phyloP scores from a whole-genome alignment of 1,140 invertebrate genomes.

The Cepaea nemoralis region DNA sequence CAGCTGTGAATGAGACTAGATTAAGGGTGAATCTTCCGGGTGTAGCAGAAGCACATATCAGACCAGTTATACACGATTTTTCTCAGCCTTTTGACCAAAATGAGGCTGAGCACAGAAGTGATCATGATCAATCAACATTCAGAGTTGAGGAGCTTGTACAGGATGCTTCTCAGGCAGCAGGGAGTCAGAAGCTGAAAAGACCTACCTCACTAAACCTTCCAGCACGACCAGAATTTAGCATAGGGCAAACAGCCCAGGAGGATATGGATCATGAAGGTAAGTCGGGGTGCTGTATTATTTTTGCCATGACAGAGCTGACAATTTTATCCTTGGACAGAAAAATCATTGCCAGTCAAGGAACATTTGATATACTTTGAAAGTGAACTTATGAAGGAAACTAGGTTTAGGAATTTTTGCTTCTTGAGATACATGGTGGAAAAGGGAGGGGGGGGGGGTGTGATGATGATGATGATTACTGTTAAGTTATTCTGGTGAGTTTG shows the following conservation, averaged over 20 bases:
- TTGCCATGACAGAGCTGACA: no score
- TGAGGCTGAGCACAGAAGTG: background rate
- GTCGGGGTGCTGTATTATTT: background rate
- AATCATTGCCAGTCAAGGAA: no score
- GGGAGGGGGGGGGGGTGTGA: no score
- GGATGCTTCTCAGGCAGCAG: background rate
- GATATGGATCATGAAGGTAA: slow-evolving; percentile 35
- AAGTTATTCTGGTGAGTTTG: no score
- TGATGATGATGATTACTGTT: no score
- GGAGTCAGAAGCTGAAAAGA: slow-evolving; percentile 49
- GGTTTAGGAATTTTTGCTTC: no score
- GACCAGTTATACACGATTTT: slow-evolving; percentile 18
- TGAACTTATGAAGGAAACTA: no score
- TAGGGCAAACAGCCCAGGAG: slow-evolving; percentile 37
- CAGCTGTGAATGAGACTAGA: background rate
- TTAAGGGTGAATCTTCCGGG: background rate
- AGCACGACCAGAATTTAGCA: slow-evolving; percentile 50
- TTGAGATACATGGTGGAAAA: no score
- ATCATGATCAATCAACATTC: background rate
- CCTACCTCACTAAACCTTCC: slow-evolving; percentile 68
- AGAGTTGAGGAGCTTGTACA: background rate
- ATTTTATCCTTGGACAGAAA: no score
- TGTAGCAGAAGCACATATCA: background rate
- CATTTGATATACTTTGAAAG: no score
- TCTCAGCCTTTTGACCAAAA: background rate